A percentile compares a stretch with the other conserved stretches of the same genome.
Evolutionary conservation across 92 coral and sea anemone species (phyloP).

Genomic region (Parazoanthus darwini): DNA sequence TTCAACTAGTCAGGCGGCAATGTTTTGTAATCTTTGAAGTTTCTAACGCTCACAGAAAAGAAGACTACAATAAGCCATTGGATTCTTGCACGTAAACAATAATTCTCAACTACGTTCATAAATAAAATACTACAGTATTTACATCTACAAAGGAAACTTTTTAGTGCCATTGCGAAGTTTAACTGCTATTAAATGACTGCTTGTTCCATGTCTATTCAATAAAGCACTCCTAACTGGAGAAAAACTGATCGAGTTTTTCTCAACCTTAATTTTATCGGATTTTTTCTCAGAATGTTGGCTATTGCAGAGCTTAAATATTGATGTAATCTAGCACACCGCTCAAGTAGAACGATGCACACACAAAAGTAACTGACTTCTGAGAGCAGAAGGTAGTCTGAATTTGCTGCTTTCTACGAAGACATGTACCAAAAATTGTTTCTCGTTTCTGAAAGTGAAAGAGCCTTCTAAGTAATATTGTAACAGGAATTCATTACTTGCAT

Average conservation of each 20-base stretch:
- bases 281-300: no score
- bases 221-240: neutral
- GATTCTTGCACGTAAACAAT: no score
- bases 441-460: neutral
- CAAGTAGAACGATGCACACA: neutral
- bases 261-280: no score
- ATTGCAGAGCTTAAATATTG: no score
- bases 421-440: neutral
- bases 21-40: no score
- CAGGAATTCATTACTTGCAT: no score
- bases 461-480: neutral
- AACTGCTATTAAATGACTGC: neutral
- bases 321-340: neutral
- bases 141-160: neutral
- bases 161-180: neutral
- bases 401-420: neutral
- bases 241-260: neutral
- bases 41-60: neutral
- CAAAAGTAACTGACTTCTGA: neutral
- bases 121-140: no score
- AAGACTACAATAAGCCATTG: neutral
- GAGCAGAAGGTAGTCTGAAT: neutral
- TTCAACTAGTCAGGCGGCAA: neutral
- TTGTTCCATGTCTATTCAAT: neutral
- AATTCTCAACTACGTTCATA: no score